Evolutionary conservation across 1,140 invertebrate species (phyloP).

Genomic region (Parasteatoda tepidariorum): DNA sequence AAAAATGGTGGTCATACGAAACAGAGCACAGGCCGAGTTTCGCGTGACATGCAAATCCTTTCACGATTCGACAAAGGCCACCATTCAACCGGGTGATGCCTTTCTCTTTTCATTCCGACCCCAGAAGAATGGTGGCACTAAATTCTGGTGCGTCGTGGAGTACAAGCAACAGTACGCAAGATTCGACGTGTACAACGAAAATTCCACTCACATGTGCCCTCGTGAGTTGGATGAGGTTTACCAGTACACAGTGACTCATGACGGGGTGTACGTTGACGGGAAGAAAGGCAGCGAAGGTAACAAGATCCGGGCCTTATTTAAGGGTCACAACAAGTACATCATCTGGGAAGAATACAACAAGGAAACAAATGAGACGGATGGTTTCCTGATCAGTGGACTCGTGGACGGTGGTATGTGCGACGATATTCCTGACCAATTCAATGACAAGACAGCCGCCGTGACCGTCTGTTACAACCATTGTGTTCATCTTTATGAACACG

Average conservation of each 20-base stretch:
- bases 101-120: slow-evolving; percentile 37
- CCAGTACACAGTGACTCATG: slow-evolving; percentile 38
- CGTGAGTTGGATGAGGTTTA: slow-evolving; percentile 15
- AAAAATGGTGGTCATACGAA: slow-evolving; percentile 35
- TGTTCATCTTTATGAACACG: slow-evolving; percentile 45
- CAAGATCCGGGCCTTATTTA: slow-evolving; percentile 41
- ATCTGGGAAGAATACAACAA: slow-evolving; percentile 34
- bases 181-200: slow-evolving; percentile 42
- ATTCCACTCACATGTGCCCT: slow-evolving; percentile 34
- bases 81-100: slow-evolving; percentile 10
- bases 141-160: slow-evolving; percentile 37
- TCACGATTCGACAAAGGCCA: slow-evolving; percentile 10
- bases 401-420: slow-evolving; percentile 54
- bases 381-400: background rate
- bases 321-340: slow-evolving; percentile 42
- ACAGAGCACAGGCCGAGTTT: background rate
- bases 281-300: background rate
- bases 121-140: background rate
- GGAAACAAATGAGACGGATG: background rate
- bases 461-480: slow-evolving; percentile 46
- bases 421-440: slow-evolving; percentile 40
- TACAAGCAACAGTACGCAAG: slow-evolving; percentile 30
- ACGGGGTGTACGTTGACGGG: slow-evolving; percentile 29
- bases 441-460: slow-evolving; percentile 42
- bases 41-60: slow-evolving; percentile 6